Percentiles rank a stretch among this genome's conserved stretches.
These are phyloP conservation scores for Battus philenor DNA, from an alignment of 1,140 invertebrate genomes.

Conservation along the genomic window DNA sequence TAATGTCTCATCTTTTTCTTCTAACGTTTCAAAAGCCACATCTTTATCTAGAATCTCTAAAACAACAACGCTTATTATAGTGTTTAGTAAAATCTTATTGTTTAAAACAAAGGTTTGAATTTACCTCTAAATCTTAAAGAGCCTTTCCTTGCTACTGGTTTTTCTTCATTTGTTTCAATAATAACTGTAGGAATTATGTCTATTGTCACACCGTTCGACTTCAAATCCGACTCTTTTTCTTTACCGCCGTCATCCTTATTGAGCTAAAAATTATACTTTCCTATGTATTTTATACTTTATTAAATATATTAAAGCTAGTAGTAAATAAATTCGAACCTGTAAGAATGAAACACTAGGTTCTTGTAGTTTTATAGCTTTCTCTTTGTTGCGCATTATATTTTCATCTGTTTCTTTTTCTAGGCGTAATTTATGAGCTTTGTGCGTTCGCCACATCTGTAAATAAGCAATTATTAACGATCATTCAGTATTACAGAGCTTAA, in stretches of 20 bases:
- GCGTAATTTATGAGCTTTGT: slow-evolving; percentile 80
- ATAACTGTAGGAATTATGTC: slow-evolving; percentile 49
- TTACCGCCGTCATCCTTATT: slow-evolving; percentile 37
- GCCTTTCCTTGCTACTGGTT: slow-evolving; percentile 41
- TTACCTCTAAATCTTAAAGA: slow-evolving; percentile 60
- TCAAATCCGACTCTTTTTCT: slow-evolving; percentile 45
- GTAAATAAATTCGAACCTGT: slow-evolving; percentile 34
- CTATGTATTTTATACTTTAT: slow-evolving; percentile 8
- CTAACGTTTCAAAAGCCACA: slow-evolving; percentile 70
- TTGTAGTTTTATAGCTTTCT: slow-evolving; percentile 79
- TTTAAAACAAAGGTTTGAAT: no score
- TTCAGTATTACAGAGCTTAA: no score
- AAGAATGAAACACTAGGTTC: slow-evolving; percentile 69
- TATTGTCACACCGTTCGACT: slow-evolving; percentile 52
- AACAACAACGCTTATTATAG: no score
- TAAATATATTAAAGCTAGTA: slow-evolving; percentile 2
- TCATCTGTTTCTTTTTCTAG: slow-evolving; percentile 83
- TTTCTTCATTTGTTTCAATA: slow-evolving; percentile 50
- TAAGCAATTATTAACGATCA: no score
- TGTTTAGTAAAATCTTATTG: no score
- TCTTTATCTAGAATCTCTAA: slow-evolving; percentile 70
- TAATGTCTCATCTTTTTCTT: slow-evolving; percentile 71
- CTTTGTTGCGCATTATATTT: slow-evolving; percentile 80
- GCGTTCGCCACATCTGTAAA: slow-evolving; percentile 76
- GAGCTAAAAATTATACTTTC: slow-evolving; percentile 27